A percentile compares a stretch with the other conserved stretches of the same genome.
phyloP scores from a whole-genome alignment of 2,888 invertebrate species.

The Oscheius sp. region DNA sequence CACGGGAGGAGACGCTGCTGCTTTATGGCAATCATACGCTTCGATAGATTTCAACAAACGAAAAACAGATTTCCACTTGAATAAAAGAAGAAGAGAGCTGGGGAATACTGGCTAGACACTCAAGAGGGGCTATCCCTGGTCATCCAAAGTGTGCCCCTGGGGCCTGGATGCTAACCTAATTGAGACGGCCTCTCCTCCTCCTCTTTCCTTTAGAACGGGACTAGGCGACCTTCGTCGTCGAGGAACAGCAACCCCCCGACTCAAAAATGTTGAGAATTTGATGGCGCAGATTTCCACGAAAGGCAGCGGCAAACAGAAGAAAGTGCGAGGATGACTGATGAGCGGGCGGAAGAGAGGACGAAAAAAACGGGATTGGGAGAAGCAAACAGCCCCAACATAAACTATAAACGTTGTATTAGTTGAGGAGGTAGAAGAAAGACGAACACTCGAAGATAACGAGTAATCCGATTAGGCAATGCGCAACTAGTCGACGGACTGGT shows the following conservation, averaged over 20 bases:
- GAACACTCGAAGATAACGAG: too few relatives aligned
- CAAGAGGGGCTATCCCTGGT: conserved; percentile 1
- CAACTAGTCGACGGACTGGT: too few relatives aligned
- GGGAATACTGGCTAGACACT: too few relatives aligned
- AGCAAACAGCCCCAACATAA: too few relatives aligned
- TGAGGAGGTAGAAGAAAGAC: too few relatives aligned
- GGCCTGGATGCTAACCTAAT: conserved; percentile 29
- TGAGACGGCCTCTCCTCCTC: conserved; percentile 16
- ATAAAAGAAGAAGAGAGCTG: background rate
- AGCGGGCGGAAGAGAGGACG: background rate
- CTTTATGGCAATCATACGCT: conserved; percentile 14
- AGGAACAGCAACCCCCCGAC: background rate
- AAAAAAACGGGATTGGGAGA: background rate
- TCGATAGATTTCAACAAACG: background rate
- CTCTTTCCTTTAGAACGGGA: too few relatives aligned
- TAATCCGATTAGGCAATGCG: too few relatives aligned
- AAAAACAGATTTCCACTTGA: conserved; percentile 7
- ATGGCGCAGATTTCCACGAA: conserved; percentile 22
- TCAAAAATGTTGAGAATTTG: conserved; percentile 22
- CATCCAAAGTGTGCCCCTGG: conserved; percentile 20
- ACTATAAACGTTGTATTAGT: too few relatives aligned
- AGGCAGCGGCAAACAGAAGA: conserved; percentile 3
- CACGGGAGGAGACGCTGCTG: background rate
- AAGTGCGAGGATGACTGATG: conserved; percentile 23
- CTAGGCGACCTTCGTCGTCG: background rate